Conservation (phyloP, 2,888 invertebrate genomes). For the Cinara cedri region DNA sequence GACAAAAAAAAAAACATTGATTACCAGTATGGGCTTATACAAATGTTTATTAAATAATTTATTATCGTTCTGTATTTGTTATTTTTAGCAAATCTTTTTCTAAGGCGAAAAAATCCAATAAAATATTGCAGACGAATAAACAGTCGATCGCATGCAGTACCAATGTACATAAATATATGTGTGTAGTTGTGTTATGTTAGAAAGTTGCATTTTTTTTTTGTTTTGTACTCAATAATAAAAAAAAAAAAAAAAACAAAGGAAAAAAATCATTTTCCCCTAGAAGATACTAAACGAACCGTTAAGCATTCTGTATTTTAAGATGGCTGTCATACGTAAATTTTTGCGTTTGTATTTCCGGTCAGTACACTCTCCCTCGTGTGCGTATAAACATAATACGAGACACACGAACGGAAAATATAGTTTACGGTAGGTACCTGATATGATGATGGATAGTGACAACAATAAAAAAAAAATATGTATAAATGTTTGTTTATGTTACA, state of each 20-base stretch:
- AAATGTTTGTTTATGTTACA: no score
- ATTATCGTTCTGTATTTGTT: no score
- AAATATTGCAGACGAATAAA: not conserved
- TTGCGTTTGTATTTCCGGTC: not conserved
- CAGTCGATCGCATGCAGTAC: not conserved
- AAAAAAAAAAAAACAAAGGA: conserved; percentile 4
- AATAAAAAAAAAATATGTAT: no score
- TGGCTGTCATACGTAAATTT: not conserved
- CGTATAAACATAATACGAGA: no score
- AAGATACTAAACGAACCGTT: conserved; percentile 24
- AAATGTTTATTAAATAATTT: no score
- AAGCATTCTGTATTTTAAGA: conserved; percentile 5
- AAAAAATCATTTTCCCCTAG: not conserved
- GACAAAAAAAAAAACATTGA: no score
- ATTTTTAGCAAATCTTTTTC: no score
- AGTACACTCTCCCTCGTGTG: not conserved
- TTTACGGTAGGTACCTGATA: no score
- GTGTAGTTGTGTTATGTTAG: not conserved
- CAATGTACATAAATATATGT: no score
- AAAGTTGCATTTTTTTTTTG: conserved; percentile 5
- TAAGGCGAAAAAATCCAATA: not conserved
- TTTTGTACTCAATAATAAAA: not conserved
- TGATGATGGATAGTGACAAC: no score
- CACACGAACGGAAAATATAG: no score
- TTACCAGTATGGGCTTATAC: no score